A percentile compares a stretch with the other conserved stretches of the same genome.
These are phyloP conservation scores for Caenorhabditis panamensis DNA, from an alignment of 2,888 invertebrate genomes.

Conservation along the genomic window DNA sequence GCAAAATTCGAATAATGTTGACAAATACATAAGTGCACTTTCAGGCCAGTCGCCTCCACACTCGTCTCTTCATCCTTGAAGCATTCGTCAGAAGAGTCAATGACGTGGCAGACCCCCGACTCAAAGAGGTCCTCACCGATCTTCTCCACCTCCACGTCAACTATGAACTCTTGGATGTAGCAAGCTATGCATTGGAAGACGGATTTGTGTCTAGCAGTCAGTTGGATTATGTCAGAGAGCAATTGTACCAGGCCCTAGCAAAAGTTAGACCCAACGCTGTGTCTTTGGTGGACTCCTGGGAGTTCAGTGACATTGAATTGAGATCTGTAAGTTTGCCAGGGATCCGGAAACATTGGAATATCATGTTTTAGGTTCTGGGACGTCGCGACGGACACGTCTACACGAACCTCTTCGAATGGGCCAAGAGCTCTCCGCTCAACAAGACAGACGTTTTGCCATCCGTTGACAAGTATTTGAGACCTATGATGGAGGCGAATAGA, in stretches of 20 bases:
- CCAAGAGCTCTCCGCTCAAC: constrained; percentile 72
- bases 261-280: constrained; percentile 90
- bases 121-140: constrained; percentile 85
- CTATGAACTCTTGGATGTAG: constrained; percentile 62
- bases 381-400: constrained; percentile 82
- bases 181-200: constrained; percentile 67
- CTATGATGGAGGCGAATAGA: constrained; percentile 67
- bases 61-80: constrained; percentile 61
- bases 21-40: not conserved
- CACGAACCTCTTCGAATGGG: constrained; percentile 82
- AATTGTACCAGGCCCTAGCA: constrained; percentile 82
- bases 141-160: constrained; percentile 87
- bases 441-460: constrained; percentile 71
- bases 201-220: constrained; percentile 70
- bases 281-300: constrained; percentile 93
- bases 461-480: constrained; percentile 65
- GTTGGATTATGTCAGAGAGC: constrained; percentile 67
- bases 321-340: constrained; percentile 77
- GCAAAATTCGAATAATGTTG: not conserved
- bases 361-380: constrained; percentile 74
- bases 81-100: constrained; percentile 57
- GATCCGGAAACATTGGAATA: not conserved
- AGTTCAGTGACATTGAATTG: constrained; percentile 83
- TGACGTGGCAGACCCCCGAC: constrained; percentile 32
- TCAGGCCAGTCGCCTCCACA: constrained; percentile 64